phyloP scores from a whole-genome alignment of 2,888 invertebrate genomes.

The Cepaea hortensis region DNA sequence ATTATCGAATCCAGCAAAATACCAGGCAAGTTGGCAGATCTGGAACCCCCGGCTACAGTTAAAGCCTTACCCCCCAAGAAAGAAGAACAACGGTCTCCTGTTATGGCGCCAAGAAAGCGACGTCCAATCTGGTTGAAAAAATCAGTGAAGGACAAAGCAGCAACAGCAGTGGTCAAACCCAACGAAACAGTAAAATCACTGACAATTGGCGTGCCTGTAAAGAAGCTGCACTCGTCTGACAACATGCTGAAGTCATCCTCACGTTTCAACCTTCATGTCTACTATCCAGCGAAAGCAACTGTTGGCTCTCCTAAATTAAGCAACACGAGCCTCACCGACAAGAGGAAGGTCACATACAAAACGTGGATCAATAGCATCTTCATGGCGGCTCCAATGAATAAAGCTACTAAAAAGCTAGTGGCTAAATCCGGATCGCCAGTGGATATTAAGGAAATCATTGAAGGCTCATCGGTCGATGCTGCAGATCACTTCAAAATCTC shows the following conservation, averaged over 20 bases:
- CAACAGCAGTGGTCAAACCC: neutral
- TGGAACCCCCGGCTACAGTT: neutral
- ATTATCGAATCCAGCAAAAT: neutral
- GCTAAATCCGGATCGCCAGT: slow-evolving; percentile 36
- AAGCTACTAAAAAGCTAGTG: slow-evolving; percentile 13
- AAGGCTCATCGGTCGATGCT: slow-evolving; percentile 41
- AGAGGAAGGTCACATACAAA: neutral
- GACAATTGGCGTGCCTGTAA: neutral
- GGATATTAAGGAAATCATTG: slow-evolving; percentile 43
- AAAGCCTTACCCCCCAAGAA: neutral
- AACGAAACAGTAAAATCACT: neutral
- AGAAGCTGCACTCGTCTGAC: slow-evolving; percentile 14
- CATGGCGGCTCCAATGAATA: slow-evolving; percentile 10
- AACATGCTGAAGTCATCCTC: neutral
- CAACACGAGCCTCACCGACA: neutral
- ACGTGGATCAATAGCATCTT: slow-evolving; percentile 19
- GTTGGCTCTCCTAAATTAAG: slow-evolving; percentile 11
- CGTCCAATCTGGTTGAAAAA: slow-evolving; percentile 40
- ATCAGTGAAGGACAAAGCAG: neutral
- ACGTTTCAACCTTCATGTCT: slow-evolving; percentile 19
- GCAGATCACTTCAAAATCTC: slow-evolving; percentile 2
- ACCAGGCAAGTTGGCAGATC: no score
- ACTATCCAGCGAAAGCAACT: slow-evolving; percentile 12
- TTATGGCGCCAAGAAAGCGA: slow-evolving; percentile 18
- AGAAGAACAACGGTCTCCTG: neutral